phyloP scores from a whole-genome alignment of 2,797 vertebrate species.

The Knipowitschia caucasica region DNA sequence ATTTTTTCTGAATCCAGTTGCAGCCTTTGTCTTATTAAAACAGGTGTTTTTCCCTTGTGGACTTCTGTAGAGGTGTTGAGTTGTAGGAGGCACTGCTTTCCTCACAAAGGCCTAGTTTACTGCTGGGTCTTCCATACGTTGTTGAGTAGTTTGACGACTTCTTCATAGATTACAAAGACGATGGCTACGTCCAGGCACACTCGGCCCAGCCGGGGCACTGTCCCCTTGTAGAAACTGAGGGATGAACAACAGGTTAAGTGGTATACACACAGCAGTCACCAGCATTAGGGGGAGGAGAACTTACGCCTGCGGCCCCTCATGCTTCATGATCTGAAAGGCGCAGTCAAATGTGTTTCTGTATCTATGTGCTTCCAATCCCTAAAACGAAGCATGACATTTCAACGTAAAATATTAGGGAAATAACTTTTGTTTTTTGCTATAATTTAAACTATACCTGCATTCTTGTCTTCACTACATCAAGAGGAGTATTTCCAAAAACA shows the following conservation, averaged over 20 bases:
- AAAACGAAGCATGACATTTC: not conserved
- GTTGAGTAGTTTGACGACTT: constrained; percentile 78
- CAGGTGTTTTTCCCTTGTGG: constrained; percentile 16
- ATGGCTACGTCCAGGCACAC: constrained; percentile 78
- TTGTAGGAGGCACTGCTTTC: constrained; percentile 49
- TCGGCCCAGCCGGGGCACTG: constrained; percentile 70
- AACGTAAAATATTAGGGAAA: not conserved
- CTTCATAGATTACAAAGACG: constrained; percentile 78
- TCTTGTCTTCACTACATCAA: constrained; percentile 85
- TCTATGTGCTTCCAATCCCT: constrained; percentile 82
- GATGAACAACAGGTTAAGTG: not conserved
- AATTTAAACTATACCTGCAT: constrained; percentile 75
- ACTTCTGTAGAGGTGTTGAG: constrained; percentile 48
- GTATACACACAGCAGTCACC: not conserved
- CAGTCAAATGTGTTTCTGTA: constrained; percentile 83
- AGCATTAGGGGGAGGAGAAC: constrained; percentile 31
- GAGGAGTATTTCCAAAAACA: constrained; percentile 83
- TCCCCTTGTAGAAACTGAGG: constrained; percentile 80
- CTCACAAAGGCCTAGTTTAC: constrained; percentile 38
- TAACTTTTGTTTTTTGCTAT: not conserved
- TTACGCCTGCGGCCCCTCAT: constrained; percentile 82
- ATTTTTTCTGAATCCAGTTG: too few species aligned
- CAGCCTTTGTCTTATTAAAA: not conserved
- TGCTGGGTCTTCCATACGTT: constrained; percentile 75
- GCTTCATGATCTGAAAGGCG: constrained; percentile 82